Conservation (phyloP, 2,797 vertebrate genomes). For the Muscicapa striata region DNA sequence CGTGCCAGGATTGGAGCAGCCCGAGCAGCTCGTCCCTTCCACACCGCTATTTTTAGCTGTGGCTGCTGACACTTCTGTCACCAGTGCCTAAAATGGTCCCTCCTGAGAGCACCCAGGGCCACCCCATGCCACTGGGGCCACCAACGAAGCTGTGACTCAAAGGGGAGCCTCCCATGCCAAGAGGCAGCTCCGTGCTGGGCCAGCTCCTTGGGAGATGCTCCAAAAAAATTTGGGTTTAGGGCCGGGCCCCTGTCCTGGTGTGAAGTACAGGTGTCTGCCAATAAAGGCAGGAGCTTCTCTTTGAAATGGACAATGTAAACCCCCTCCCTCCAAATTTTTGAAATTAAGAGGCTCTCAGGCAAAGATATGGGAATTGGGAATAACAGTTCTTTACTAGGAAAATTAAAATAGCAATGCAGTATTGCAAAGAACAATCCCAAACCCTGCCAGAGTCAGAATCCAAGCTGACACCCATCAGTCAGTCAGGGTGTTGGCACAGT, state of each 20-base stretch:
- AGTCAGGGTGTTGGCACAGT: too few species aligned
- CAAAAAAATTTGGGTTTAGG: not conserved
- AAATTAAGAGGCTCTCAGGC: too few species aligned
- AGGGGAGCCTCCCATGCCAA: not conserved
- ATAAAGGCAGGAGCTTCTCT: too few species aligned
- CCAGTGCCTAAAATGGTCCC: not conserved
- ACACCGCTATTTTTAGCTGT: slow-evolving; percentile 47
- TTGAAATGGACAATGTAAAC: too few species aligned
- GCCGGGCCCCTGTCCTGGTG: not conserved
- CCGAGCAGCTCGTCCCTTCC: not conserved
- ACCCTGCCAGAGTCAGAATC: too few species aligned
- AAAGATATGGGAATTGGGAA: too few species aligned
- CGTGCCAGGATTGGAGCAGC: not conserved
- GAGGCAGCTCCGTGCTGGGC: not conserved
- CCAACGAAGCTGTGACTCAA: not conserved
- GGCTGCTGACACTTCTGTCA: not conserved
- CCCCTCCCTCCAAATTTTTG: too few species aligned
- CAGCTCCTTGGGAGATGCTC: not conserved
- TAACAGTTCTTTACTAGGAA: too few species aligned
- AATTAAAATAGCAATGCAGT: too few species aligned
- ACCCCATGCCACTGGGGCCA: not conserved
- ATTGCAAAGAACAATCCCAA: too few species aligned
- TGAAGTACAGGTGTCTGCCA: too few species aligned
- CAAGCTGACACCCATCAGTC: too few species aligned
- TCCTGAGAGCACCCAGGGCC: not conserved